Conservation (phyloP, 2,888 invertebrate species). For the Timandra comae region DNA sequence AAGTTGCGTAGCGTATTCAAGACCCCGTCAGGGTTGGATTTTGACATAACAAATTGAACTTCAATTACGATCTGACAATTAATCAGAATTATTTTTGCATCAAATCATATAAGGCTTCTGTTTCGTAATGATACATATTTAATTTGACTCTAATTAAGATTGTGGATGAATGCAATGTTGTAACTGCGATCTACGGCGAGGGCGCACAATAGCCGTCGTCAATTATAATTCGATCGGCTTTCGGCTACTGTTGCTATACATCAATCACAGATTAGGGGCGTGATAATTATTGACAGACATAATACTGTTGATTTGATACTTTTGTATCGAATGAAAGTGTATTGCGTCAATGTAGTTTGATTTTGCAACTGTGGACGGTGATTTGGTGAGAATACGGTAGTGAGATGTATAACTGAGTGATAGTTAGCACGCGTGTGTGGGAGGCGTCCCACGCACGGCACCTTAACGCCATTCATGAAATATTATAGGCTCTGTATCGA, state of each 20-base stretch:
- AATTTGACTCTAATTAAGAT: constrained; percentile 61
- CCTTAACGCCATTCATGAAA: constrained; percentile 3
- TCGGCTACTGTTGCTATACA: constrained; percentile 59
- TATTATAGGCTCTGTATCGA: not conserved
- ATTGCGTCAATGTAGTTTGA: constrained; percentile 14
- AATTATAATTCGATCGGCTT: constrained; percentile 47
- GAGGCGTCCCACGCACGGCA: constrained; percentile 9
- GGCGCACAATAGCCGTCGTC: constrained; percentile 51
- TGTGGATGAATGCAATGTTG: constrained; percentile 36
- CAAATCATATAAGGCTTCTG: constrained; percentile 35
- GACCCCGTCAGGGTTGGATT: too few species aligned
- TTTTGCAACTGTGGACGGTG: constrained; percentile 7
- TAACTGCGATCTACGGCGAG: constrained; percentile 30
- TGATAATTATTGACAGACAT: constrained; percentile 67
- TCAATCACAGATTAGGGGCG: constrained; percentile 62
- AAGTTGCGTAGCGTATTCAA: too few species aligned
- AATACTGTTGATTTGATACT: constrained; percentile 33
- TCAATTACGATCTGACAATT: constrained; percentile 19
- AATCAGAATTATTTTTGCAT: constrained; percentile 35
- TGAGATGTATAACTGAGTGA: constrained; percentile 16
- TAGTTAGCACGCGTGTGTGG: constrained; percentile 6
- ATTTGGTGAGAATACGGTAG: constrained; percentile 7
- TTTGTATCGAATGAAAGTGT: constrained; percentile 35
- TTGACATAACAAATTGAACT: too few species aligned
- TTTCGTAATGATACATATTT: constrained; percentile 46